A percentile compares a stretch with the other conserved stretches of the same genome.
These are phyloP conservation scores for Cranoglanis bouderius DNA, from an alignment of 2,113 vertebrate species.

Conservation along the genomic window DNA sequence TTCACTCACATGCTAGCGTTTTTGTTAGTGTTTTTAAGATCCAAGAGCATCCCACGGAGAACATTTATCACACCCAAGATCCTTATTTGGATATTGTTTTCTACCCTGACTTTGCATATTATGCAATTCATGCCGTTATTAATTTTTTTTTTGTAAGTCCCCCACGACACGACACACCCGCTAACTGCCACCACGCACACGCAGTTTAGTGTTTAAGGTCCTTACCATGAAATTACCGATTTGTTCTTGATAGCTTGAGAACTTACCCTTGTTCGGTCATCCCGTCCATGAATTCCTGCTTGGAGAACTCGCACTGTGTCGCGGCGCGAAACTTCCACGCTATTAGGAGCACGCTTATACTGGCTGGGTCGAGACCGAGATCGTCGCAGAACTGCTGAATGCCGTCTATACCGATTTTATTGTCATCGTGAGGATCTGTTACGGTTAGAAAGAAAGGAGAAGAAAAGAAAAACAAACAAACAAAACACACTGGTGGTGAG, in stretches of 20 bases:
- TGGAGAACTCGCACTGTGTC: slow-evolving; percentile 94
- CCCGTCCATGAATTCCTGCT: slow-evolving; percentile 91
- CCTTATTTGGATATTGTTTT: slow-evolving; percentile 12
- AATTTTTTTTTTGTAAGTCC: not conserved
- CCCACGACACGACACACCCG: not conserved
- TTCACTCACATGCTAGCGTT: no score
- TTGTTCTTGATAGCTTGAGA: not conserved
- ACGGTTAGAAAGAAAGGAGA: slow-evolving; percentile 31
- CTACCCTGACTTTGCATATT: not conserved
- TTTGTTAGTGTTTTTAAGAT: not conserved
- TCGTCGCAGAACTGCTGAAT: slow-evolving; percentile 95
- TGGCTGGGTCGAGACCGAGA: slow-evolving; percentile 86
- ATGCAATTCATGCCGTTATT: not conserved
- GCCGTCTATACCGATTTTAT: slow-evolving; percentile 93
- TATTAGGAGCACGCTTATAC: slow-evolving; percentile 88
- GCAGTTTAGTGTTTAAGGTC: not conserved
- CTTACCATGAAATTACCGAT: no score
- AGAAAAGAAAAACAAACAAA: not conserved
- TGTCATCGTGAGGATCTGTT: slow-evolving; percentile 91
- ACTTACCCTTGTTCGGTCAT: slow-evolving; percentile 91
- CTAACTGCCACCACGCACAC: not conserved
- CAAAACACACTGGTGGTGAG: not conserved
- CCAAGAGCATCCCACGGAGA: not conserved
- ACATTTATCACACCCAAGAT: not conserved
- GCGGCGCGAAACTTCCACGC: slow-evolving; percentile 94